Percentiles rank a stretch among this genome's conserved stretches.
phyloP scores from a whole-genome alignment of 2,797 vertebrate species.

The Chiroxiphia lanceolata region DNA sequence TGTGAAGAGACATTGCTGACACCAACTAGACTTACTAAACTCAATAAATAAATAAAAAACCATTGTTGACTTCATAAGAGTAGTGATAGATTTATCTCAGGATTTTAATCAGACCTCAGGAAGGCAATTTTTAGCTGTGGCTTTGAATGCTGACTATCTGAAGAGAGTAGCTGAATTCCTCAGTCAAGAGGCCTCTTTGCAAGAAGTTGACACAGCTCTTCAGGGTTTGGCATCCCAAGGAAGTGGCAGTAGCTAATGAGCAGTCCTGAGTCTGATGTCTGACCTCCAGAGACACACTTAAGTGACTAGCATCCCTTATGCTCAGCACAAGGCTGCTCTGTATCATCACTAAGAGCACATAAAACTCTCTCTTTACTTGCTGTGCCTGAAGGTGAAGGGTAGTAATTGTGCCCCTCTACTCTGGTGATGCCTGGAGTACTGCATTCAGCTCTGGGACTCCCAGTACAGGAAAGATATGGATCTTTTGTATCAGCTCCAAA shows the following conservation, averaged over 20 bases:
- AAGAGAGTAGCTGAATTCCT: slow-evolving; percentile 53
- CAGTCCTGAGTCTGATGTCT: slow-evolving; percentile 3
- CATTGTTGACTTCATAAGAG: background rate
- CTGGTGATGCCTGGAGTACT: background rate
- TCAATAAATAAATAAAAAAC: background rate
- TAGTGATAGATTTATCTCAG: slow-evolving; percentile 23
- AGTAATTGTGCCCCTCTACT: background rate
- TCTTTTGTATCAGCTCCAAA: background rate
- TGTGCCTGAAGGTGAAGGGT: background rate
- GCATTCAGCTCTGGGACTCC: background rate
- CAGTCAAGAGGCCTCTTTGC: slow-evolving; percentile 53
- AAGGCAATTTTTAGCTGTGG: slow-evolving; percentile 63
- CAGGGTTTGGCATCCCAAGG: slow-evolving; percentile 4
- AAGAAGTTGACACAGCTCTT: slow-evolving; percentile 13
- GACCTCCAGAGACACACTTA: background rate
- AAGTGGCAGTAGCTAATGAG: slow-evolving; percentile 21
- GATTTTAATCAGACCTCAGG: slow-evolving; percentile 56
- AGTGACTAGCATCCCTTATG: background rate
- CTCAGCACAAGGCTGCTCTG: background rate
- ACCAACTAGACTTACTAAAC: background rate
- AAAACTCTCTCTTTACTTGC: background rate
- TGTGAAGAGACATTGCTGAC: background rate
- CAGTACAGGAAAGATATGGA: background rate
- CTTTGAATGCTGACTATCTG: slow-evolving; percentile 21
- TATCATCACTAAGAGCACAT: background rate